Percentiles rank a stretch among this genome's conserved stretches.
Conservation (phyloP, 2,113 vertebrate genomes). For the Lophura nycthemera region DNA sequence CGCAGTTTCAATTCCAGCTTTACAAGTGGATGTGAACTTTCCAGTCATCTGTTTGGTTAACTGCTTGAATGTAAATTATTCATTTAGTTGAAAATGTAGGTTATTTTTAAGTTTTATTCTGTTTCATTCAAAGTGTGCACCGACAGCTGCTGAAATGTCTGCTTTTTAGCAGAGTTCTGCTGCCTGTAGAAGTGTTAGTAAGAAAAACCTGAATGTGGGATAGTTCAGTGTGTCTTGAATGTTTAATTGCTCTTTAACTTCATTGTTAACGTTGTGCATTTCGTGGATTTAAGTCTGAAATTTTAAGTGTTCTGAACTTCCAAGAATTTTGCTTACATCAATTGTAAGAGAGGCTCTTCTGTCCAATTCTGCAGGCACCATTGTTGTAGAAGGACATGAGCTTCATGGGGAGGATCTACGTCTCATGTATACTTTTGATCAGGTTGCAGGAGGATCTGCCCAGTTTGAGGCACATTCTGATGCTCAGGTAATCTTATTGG, state of each 20-base stretch:
- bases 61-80: neutral
- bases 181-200: neutral
- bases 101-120: neutral
- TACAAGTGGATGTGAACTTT: neutral
- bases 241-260: neutral
- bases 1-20: neutral
- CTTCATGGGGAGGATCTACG: constrained; percentile 92
- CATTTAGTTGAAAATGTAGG: neutral
- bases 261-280: neutral
- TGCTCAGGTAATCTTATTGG: constrained; percentile 83
- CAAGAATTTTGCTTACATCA: neutral
- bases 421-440: constrained; percentile 91
- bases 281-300: neutral
- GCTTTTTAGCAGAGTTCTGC: neutral
- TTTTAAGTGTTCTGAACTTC: neutral
- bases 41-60: neutral
- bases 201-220: neutral
- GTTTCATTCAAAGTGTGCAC: neutral
- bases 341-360: neutral
- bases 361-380: constrained; percentile 79
- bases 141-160: neutral
- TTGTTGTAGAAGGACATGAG: constrained; percentile 90
- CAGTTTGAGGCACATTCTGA: constrained; percentile 96
- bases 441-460: constrained; percentile 76
- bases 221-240: neutral